phyloP scores from a whole-genome alignment of 2,797 vertebrate genomes.

The Taenioides sp. region DNA sequence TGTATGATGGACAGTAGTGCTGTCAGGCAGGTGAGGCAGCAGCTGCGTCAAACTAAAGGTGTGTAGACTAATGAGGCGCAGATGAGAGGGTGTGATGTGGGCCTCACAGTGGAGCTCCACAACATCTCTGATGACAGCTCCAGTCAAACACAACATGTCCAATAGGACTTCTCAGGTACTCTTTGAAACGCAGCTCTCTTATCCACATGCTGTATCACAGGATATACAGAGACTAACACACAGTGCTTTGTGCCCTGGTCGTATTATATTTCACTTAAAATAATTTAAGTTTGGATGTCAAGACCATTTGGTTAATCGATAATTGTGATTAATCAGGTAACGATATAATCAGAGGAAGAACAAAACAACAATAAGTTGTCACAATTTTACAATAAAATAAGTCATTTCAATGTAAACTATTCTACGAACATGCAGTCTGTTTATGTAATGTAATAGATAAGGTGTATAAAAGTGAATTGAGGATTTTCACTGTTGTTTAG shows the following conservation, averaged over 20 bases:
- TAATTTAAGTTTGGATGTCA: neutral
- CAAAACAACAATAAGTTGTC: too few species aligned
- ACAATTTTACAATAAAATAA: too few species aligned
- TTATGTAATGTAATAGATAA: neutral
- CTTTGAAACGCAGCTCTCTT: slow-evolving; percentile 22
- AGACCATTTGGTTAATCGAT: neutral
- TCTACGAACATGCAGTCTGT: neutral
- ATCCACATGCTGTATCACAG: slow-evolving; percentile 2
- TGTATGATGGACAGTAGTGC: slow-evolving; percentile 72
- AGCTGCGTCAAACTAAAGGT: slow-evolving; percentile 80
- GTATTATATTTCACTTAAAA: neutral
- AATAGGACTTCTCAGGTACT: slow-evolving; percentile 24
- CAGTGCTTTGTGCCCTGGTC: neutral
- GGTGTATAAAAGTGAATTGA: neutral
- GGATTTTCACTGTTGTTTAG: neutral
- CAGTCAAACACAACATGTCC: slow-evolving; percentile 59
- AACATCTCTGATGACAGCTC: slow-evolving; percentile 60
- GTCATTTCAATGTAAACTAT: neutral
- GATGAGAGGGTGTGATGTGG: slow-evolving; percentile 73
- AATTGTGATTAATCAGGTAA: neutral
- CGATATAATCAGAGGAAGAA: neutral
- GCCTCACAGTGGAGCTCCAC: slow-evolving; percentile 60
- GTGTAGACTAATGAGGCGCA: slow-evolving; percentile 82
- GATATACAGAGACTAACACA: neutral
- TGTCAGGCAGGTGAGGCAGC: slow-evolving; percentile 76